phyloP scores from a whole-genome alignment of 1,140 invertebrate genomes.

The Callitettix versicolor region DNA sequence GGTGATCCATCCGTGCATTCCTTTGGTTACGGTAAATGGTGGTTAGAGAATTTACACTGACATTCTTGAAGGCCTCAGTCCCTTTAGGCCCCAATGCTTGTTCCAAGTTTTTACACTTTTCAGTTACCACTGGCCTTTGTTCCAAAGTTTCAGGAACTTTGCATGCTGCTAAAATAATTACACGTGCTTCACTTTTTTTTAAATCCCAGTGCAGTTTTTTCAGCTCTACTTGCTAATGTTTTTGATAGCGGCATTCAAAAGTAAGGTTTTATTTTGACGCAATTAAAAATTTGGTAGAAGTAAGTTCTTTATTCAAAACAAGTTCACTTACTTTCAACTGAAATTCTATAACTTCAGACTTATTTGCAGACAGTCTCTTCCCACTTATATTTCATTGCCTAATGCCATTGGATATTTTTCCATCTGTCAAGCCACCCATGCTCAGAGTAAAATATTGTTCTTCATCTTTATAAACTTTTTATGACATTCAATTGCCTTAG shows the following conservation, averaged over 20 bases:
- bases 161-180: neutral
- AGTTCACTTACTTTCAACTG: neutral
- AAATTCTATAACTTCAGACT: neutral
- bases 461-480: constrained; percentile 5
- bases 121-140: neutral
- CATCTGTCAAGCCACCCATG: constrained; percentile 5
- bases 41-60: too few relatives aligned
- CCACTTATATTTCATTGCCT: constrained; percentile 29
- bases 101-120: too few relatives aligned
- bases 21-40: neutral
- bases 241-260: too few relatives aligned
- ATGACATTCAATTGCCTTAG: constrained; percentile 7
- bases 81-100: too few relatives aligned
- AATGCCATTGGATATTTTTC: constrained; percentile 3
- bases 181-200: constrained; percentile 5
- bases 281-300: neutral
- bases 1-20: neutral
- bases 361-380: neutral
- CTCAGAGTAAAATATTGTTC: constrained; percentile 1
- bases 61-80: neutral
- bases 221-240: too few relatives aligned
- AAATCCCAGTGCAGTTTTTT: neutral
- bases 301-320: neutral
- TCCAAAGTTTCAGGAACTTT: neutral
- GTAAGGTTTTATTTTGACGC: neutral